A percentile compares a stretch with the other conserved stretches of the same genome.
Evolutionary conservation across 2,113 vertebrate genomes (phyloP).

Genomic region (Hystrix cristata): DNA sequence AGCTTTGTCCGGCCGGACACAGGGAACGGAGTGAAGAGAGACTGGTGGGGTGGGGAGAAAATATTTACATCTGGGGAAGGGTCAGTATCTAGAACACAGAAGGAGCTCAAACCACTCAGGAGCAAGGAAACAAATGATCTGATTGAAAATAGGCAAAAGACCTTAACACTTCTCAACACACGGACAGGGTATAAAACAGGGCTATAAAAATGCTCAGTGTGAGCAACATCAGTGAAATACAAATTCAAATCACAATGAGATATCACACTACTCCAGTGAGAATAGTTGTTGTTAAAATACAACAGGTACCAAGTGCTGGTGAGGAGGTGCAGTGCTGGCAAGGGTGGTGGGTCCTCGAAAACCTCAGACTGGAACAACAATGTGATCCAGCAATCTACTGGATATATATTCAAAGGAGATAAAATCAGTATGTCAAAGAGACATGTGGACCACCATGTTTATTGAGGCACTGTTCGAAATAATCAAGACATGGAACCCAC

Average conservation of each 20-base stretch:
- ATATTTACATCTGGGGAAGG: background rate
- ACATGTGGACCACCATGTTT: background rate
- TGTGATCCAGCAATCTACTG: background rate
- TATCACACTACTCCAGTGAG: background rate
- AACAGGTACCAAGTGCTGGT: background rate
- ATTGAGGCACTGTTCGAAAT: background rate
- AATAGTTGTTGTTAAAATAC: background rate
- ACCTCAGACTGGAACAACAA: background rate
- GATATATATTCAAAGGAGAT: background rate
- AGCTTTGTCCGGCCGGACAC: background rate
- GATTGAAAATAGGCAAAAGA: background rate
- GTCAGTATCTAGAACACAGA: background rate
- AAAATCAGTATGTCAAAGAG: background rate
- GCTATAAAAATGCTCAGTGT: background rate
- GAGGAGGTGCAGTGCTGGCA: no score
- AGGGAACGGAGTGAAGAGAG: background rate
- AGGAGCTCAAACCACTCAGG: background rate
- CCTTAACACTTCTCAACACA: background rate
- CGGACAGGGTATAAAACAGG: background rate
- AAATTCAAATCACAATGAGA: background rate
- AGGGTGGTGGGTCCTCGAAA: background rate
- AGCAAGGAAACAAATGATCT: background rate
- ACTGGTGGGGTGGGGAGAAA: fast-evolving
- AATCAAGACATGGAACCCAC: background rate
- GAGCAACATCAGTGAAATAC: background rate